Base-by-base conservation (phyloP, 2,888 invertebrate species). In the Tryphoninae sp. region DNA sequence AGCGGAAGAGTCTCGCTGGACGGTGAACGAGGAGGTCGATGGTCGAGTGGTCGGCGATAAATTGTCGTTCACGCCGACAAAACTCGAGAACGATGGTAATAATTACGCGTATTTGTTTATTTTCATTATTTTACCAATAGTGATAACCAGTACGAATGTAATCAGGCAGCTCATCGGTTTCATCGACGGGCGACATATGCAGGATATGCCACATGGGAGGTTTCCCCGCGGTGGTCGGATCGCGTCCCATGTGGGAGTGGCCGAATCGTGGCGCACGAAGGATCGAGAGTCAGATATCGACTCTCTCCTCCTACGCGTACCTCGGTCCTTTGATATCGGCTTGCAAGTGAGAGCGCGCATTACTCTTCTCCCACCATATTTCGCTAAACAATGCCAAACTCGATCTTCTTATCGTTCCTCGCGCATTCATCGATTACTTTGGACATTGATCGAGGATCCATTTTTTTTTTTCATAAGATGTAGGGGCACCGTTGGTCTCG, bases 401-500 rank as follows among this genome's bases (percentile, higher is more conserved):
- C 22, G 45, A 23, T 22, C 42, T 2, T 16, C 16, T 6, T 42
- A 33, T 72, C 42, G 49, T 72, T 58, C 16, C 59, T 49, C 23
- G 11, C 16, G 40, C 42, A 16, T 33, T 33, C 23, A 73, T 73
- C 40, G 62, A 16, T n/a, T 6, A 33, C 45, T 45, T 55, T 26
- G 0, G n/a, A 55, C 68, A 33, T 16, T 53, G 51, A 16, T 40
- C 19, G 68, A 68, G 0, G 6, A 51, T 22, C 23, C 33, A 13
- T 1, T 22, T 1, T 1, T 22, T 1, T 22, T 1, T 93, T 7
- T 16, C 92, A 87, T 53, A 71, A 90, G 92, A 84, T 94, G 94
- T 88, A 91, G 92, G 42, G 94, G 94, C 13, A 92, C 93, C 1
- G 92, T 94, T 82, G 93, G 93, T 4, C 87, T 93, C 62, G 92